Evolutionary conservation across 1,140 invertebrate species (phyloP), one percentile per base, ranked within the genome.

Genomic region (Thaumetopoea pityocampa): DNA sequence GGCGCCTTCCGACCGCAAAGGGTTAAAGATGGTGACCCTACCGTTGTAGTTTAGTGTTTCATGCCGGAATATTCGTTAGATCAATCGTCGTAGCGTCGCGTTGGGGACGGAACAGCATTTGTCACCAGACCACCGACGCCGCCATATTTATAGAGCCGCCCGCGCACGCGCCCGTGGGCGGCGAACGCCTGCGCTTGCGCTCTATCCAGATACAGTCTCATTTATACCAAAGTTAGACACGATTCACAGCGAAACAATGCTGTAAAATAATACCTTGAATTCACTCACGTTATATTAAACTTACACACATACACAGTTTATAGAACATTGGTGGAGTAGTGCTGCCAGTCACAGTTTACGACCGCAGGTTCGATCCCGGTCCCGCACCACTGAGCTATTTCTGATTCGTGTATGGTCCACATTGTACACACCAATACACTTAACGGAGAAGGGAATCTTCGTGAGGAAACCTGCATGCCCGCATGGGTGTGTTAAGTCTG

Each of bases 111-210:
- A 46, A 62, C 60, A 58, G 71, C 71, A 79, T 82, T 82, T 80
- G 78, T 83, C 78, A 80, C 67, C 67, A 73, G 78, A 83, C 78
- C 78, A 83, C 79, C 79, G 60, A 65, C 71, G 61, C 67, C 61
- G 76, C 50, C 38, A 61, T 83, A 83, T 83, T 83, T 80, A 83
- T 83, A 83, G 76, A 69, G 58, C 62, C 64, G 66, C 63, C 64
- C 46, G 66, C 60, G 62, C 62, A 53, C 30, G 48, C 55, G 44
- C 53, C 70, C 64, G 72, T 76, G 74, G 73, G 78, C 74, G 77
- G 66, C 62, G 19, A 41, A n/a, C n/a, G n/a, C n/a, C n/a, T n/a
- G n/a, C n/a, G n/a, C n/a, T n/a, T n/a, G n/a, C n/a, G n/a, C n/a
- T n/a, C n/a, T n/a, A n/a, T n/a, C n/a, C 44, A 59, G 45, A 41